Evolutionary conservation across 1,140 invertebrate species (phyloP), one percentile per base, ranked within the genome.

Genomic region (Penaeus chinensis): DNA sequence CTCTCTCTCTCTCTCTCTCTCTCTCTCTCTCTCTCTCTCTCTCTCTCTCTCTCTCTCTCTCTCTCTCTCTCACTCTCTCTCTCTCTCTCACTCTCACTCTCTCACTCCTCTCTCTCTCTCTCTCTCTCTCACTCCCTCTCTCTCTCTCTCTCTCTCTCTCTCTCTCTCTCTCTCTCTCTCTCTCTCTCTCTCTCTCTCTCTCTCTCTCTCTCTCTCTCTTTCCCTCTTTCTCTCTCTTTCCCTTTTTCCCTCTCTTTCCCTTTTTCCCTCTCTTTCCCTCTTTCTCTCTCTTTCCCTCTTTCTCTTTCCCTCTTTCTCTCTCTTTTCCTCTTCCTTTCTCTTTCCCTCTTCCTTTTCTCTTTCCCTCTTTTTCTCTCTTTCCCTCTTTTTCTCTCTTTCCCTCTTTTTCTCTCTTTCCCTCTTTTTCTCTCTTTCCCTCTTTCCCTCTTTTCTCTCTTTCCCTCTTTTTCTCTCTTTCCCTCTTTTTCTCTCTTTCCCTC

Each of bases 81-180:
- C 10, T 76, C 71, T 32, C 71, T 27, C 18, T 37, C 71, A 2
- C 32, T 18, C 71, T 18, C 32, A 2, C 24, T 32, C 32, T 32
- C 18, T 37, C 18, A 1, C 18, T 76, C 18, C 18, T 76, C 18
- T 37, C 71, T 37, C 32, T 18, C 71, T 37, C 16, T 37, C 71
- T 37, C 19, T 54, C 19, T 22, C 37, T 47, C 60, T 54, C 27
- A 11, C 78, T 22, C 13, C 19, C 20, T 47, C 20, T 61, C 60
- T 8, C 19, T n/a, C 37, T 80, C 60, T 20, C 54, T 80, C 74
- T 77, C 74, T 77, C 74, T 77, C 74, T 77, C 74, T 77, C 74
- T 77, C 74, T 77, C 74, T 77, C 74, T 77, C 74, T 77, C 74
- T 77, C 74, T 77, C 76, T 78, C 76, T 78, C 76, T 78, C 76